Conservation (phyloP, 2,113 vertebrate genomes). For the Erythrolamprus reginae region DNA sequence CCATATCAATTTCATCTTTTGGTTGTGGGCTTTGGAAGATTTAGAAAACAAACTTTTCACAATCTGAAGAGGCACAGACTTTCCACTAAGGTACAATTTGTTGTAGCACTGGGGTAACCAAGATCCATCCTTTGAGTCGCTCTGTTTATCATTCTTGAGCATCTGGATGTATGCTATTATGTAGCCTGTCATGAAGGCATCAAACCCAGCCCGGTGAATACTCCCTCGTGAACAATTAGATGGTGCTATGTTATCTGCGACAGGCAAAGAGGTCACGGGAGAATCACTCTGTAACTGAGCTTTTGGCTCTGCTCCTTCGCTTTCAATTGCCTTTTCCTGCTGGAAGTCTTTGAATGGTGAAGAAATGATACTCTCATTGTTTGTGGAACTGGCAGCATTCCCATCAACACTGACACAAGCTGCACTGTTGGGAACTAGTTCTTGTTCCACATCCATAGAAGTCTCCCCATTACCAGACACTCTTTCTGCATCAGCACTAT, state of each 20-base stretch:
- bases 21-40: constrained; percentile 85
- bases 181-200: constrained; percentile 96
- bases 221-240: constrained; percentile 53
- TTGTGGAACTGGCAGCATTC: not conserved
- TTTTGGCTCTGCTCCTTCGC: fast-evolving
- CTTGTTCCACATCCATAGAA: constrained; percentile 18
- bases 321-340: not conserved
- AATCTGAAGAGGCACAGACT: constrained; percentile 84
- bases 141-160: constrained; percentile 52
- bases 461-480: not conserved
- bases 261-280: not conserved
- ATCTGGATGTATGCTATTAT: constrained; percentile 82
- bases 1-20: constrained; percentile 88
- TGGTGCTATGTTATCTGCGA: constrained; percentile 12
- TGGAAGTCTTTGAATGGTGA: not conserved
- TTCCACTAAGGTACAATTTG: constrained; percentile 97
- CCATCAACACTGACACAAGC: not conserved
- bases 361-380: not conserved
- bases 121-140: not conserved
- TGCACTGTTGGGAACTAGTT: constrained; percentile 14
- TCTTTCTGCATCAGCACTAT: not conserved
- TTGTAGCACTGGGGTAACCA: constrained; percentile 82
- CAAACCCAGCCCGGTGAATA: constrained; percentile 89
- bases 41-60: constrained; percentile 91
- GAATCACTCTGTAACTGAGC: not conserved